Conservation (phyloP, 2,888 invertebrate genomes). For the Orthonevra nobilis region DNA sequence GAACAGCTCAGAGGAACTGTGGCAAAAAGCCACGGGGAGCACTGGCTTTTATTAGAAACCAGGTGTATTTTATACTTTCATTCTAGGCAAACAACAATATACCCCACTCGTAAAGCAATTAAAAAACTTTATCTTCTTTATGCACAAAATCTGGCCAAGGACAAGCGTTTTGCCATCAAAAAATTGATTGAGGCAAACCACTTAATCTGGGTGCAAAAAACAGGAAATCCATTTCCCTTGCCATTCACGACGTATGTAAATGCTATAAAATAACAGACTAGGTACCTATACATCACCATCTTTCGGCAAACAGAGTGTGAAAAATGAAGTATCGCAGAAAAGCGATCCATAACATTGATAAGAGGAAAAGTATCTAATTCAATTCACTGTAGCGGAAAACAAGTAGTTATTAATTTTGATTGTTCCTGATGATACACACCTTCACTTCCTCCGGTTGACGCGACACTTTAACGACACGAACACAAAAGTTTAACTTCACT, state of each 20-base stretch:
- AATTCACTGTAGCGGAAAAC: conserved; percentile 29
- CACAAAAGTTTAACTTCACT: conserved; percentile 53
- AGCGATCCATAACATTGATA: not conserved
- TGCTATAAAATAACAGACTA: too few relatives aligned
- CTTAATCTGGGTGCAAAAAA: conserved; percentile 45
- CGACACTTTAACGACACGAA: conserved; percentile 55
- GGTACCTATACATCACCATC: too few relatives aligned
- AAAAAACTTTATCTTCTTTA: conserved; percentile 27
- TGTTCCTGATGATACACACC: conserved; percentile 32
- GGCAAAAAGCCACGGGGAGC: conserved; percentile 29
- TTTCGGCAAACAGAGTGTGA: not conserved
- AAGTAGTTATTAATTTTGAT: conserved; percentile 29
- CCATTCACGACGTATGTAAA: not conserved
- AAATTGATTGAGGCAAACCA: conserved; percentile 60
- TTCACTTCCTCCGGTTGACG: conserved; percentile 53
- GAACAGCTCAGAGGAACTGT: conserved; percentile 18
- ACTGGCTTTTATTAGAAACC: conserved; percentile 46
- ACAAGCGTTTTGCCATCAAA: conserved; percentile 57
- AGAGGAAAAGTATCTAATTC: conserved; percentile 2
- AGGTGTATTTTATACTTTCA: conserved; percentile 25
- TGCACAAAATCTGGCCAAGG: conserved; percentile 58
- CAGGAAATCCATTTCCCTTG: conserved; percentile 26
- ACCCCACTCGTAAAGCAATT: conserved; percentile 48
- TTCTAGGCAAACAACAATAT: conserved; percentile 43
- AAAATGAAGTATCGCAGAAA: too few relatives aligned